Evolutionary conservation across 2,113 vertebrate genomes (phyloP).

Genomic region (Pagrus major): DNA sequence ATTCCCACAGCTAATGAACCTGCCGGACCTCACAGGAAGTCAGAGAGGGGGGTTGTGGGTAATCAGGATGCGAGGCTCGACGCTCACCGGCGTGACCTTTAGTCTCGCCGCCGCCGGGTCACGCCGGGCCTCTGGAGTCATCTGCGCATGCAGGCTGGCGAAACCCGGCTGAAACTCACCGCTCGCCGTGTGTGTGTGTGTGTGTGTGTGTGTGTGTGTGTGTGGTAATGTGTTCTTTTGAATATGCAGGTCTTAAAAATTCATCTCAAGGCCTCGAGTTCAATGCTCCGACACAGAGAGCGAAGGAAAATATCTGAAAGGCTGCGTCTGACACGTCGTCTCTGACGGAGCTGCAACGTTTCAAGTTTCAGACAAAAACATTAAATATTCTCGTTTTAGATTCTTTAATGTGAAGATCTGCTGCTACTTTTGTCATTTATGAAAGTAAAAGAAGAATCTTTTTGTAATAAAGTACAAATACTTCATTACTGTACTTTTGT

Average conservation of each 20-base stretch:
- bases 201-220: constrained; percentile 17
- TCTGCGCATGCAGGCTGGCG: constrained; percentile 64
- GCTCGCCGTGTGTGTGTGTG: neutral
- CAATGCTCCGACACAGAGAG: constrained; percentile 21
- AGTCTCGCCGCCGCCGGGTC: constrained; percentile 73
- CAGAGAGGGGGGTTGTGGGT: constrained; percentile 88
- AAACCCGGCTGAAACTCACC: constrained; percentile 28
- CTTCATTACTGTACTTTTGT: too few relatives aligned
- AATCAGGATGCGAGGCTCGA: constrained; percentile 91
- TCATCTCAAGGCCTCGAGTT: constrained; percentile 45
- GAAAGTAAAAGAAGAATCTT: too few relatives aligned
- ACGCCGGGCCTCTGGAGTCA: constrained; percentile 81
- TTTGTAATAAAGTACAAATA: too few relatives aligned
- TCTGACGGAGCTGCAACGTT: too few relatives aligned
- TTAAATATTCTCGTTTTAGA: too few relatives aligned
- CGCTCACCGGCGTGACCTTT: constrained; percentile 91
- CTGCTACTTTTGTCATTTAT: too few relatives aligned
- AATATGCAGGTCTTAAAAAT: constrained; percentile 66
- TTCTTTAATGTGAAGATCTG: too few relatives aligned
- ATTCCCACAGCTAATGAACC: constrained; percentile 94
- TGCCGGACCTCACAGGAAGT: constrained; percentile 84
- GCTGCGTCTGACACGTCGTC: neutral
- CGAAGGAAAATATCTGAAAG: constrained; percentile 42
- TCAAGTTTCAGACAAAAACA: too few relatives aligned
- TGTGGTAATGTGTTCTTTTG: constrained; percentile 38